A percentile compares a stretch with the other conserved stretches of the same genome.
These are phyloP conservation scores for Tyto alba DNA, from an alignment of 2,113 vertebrate genomes.

Conservation along the genomic window DNA sequence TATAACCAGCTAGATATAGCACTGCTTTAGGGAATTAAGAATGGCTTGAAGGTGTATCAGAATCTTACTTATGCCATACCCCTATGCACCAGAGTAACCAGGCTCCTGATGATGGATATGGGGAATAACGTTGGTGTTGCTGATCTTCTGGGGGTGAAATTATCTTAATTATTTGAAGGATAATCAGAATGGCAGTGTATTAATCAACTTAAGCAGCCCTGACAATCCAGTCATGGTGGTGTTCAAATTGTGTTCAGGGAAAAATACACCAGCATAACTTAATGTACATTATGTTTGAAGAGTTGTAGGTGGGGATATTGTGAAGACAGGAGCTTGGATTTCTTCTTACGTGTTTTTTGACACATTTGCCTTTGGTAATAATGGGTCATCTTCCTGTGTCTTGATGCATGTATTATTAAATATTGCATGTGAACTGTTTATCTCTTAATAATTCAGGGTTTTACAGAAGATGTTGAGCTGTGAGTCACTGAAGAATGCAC, in stretches of 20 bases:
- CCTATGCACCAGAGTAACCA: background rate
- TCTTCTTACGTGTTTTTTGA: background rate
- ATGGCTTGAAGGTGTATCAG: slow-evolving; percentile 1
- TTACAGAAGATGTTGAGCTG: background rate
- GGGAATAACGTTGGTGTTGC: background rate
- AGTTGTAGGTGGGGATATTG: background rate
- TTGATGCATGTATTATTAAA: background rate
- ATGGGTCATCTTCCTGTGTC: background rate
- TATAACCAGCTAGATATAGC: background rate
- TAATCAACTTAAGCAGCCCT: slow-evolving; percentile 16
- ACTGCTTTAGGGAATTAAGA: slow-evolving; percentile 4
- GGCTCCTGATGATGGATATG: background rate
- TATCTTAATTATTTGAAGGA: slow-evolving; percentile 32
- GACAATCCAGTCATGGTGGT: background rate
- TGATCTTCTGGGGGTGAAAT: background rate
- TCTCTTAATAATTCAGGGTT: background rate
- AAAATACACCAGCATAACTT: background rate
- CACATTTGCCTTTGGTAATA: background rate
- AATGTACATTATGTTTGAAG: background rate
- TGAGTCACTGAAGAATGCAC: background rate
- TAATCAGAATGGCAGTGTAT: background rate
- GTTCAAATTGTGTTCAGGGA: background rate
- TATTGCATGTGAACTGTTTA: background rate
- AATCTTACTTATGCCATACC: background rate
- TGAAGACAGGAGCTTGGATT: background rate